Conservation (phyloP, 1,140 invertebrate species). For the Drosophila busckii region DNA sequence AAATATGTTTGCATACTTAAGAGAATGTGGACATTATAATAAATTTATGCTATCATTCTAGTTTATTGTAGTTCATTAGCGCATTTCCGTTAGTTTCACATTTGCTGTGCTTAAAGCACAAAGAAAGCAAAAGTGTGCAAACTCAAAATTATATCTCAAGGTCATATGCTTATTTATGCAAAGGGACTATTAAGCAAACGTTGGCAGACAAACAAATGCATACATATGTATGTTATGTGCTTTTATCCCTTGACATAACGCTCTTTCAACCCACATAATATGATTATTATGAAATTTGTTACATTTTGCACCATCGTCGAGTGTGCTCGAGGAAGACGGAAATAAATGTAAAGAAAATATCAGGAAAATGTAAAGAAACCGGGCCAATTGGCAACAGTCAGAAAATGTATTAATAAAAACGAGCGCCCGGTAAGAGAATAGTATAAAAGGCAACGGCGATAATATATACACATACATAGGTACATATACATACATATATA, state of each 20-base stretch:
- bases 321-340: constrained; percentile 41
- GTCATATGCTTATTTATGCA: constrained; percentile 67
- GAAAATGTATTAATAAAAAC: constrained; percentile 73
- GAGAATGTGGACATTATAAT: no score
- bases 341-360: constrained; percentile 40
- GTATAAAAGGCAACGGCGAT: constrained; percentile 13
- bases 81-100: no score
- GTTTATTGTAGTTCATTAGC: no score
- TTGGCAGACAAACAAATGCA: constrained; percentile 35
- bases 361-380: constrained; percentile 36
- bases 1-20: no score
- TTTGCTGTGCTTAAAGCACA: no score
- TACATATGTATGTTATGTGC: constrained; percentile 1
- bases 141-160: constrained; percentile 52
- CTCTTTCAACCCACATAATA: constrained; percentile 3
- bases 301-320: constrained; percentile 4
- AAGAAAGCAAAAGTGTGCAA: constrained; percentile 59
- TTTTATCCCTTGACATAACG: constrained; percentile 27
- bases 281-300: constrained; percentile 42
- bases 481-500: constrained; percentile 28
- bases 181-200: no score
- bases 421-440: constrained; percentile 60
- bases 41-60: no score
- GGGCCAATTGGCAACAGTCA: constrained; percentile 71
- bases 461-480: constrained; percentile 2